A percentile compares a stretch with the other conserved stretches of the same genome.
These are phyloP conservation scores for Phyllotis vaccarum DNA, from an alignment of 2,797 vertebrate species.

Conservation along the genomic window DNA sequence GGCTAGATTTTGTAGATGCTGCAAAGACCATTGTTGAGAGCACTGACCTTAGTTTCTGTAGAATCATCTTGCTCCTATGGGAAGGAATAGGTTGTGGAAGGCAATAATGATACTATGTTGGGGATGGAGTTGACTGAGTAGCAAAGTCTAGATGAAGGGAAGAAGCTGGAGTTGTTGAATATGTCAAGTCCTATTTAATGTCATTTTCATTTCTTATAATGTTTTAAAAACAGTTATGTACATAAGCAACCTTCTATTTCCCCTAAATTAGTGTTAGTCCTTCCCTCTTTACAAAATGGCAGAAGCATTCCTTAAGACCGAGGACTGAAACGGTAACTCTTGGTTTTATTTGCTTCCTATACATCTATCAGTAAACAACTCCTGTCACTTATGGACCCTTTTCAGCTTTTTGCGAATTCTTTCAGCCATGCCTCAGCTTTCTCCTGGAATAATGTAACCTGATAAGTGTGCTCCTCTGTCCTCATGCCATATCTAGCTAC, in stretches of 20 bases:
- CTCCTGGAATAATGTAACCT: neutral
- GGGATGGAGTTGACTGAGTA: neutral
- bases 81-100: neutral
- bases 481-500: neutral
- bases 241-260: neutral
- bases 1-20: neutral
- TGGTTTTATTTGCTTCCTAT: neutral
- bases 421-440: neutral
- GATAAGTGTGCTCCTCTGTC: neutral
- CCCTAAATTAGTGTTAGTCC: neutral
- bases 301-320: neutral
- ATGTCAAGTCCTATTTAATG: neutral
- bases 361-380: neutral
- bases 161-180: neutral
- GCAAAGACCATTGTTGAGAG: neutral
- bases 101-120: neutral
- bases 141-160: neutral
- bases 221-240: neutral
- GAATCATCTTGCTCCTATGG: neutral
- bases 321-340: neutral
- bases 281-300: neutral
- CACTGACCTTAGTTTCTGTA: neutral
- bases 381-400: neutral
- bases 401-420: neutral
- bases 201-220: neutral